phyloP scores from a whole-genome alignment of 2,797 vertebrate genomes.

The Prionace glauca region DNA sequence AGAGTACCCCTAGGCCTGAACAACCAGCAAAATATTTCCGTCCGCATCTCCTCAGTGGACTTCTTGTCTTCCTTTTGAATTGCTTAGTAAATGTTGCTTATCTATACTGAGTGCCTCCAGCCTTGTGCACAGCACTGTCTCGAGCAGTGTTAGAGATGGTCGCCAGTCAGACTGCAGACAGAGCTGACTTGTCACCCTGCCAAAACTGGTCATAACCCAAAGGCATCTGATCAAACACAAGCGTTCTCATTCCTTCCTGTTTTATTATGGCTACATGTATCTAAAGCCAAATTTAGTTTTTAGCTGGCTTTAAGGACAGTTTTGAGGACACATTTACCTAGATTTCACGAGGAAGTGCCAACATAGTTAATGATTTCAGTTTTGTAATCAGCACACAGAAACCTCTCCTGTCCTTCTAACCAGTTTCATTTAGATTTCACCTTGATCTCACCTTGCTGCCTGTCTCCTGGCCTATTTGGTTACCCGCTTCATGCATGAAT shows the following conservation, averaged over 20 bases:
- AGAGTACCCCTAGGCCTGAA: not conserved
- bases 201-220: conserved; percentile 5
- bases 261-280: not conserved
- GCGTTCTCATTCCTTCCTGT: not conserved
- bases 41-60: not conserved
- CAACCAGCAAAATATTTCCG: not conserved
- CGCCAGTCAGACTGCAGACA: not conserved
- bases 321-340: not conserved
- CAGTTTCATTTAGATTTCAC: not conserved
- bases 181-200: not conserved
- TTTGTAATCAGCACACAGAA: not conserved
- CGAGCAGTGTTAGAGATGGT: not conserved
- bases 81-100: not conserved
- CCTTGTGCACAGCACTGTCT: not conserved
- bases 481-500: not conserved
- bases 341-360: not conserved
- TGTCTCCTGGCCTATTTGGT: not conserved
- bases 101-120: not conserved
- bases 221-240: not conserved
- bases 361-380: not conserved
- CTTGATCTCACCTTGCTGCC: not conserved
- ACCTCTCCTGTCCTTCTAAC: not conserved
- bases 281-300: not conserved
- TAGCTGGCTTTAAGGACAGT: not conserved
- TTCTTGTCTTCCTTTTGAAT: not conserved